Evolutionary conservation across 2,888 invertebrate species (phyloP), one percentile per base, ranked within the genome.

Genomic region (Odontocolon sp.): DNA sequence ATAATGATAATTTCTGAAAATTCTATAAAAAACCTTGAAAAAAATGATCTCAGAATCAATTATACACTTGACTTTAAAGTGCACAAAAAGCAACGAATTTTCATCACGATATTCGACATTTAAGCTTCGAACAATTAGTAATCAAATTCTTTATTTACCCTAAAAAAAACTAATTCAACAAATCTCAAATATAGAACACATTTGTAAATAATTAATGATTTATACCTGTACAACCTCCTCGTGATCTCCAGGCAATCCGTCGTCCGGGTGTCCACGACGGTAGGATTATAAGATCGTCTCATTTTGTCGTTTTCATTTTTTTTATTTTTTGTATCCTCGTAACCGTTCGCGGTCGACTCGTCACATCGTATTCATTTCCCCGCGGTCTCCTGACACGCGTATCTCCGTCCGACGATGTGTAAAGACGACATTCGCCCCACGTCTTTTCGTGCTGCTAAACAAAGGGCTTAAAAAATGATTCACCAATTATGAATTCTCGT

Each of bases 171-270:
- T n/a, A 38, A 16, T 28, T n/a, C n/a, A n/a, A 57, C 56, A 23
- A 33, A 36, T 21, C 52, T 11, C 2, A 21, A 26, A 9, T 42
- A 31, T 31, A 68, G 18, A 28, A 5, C 6, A 28, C 45, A 73
- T 64, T 57, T n/a, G 16, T 45, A 18, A 6, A n/a, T 64, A 68
- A 21, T 16, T 67, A 56, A 57, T 70, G 28, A 42, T 64, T 3
- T 16, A 82, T 80, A 93, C 93, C 92, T 92, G 90, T 92, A 92
- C 83, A 93, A 90, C 87, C 92, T 92, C 88, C 91, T 92, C 70
- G 92, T 91, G 84, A 91, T 90, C 85, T 93, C 93, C 82, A 92
- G 91, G 86, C 91, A 91, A 86, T 92, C 92, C 85, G 91, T 91
- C 83, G 91, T 91, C 85, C 91, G 91, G 82, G 89, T 91, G 88